Evolutionary conservation across 2,113 vertebrate genomes (phyloP), one percentile per base, ranked within the genome.

Genomic region (Periophthalmus modestus): DNA sequence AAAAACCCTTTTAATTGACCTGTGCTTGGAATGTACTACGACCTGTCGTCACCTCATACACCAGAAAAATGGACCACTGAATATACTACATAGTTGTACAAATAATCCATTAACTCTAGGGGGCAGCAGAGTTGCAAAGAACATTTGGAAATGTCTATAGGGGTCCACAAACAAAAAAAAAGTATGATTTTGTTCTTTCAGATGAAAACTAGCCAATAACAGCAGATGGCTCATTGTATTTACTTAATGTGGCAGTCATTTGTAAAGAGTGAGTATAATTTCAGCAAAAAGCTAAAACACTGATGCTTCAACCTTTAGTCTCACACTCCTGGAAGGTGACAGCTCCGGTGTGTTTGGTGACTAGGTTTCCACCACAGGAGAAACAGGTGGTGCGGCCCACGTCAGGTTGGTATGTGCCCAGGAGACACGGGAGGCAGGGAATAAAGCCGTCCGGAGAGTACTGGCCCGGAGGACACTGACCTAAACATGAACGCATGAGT

Each of bases 281-380:
- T 54, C 15, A 2, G 15, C 50, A 23, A 3, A 34, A 36, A 78
- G 34, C 19, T 12, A 54, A 43, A 48, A 1, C 50, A 18, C 54
- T 24, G 21, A 33, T 63, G 23, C 50, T 88, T 90, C 83, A 99
- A 28, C 97, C 97, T 96, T 94, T 98, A 57, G 96, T 97, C 88
- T 99, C 98, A 67, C 98, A 99, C 87, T 97, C 94, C 89, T 96
- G 97, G 72, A 99, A 99, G 24, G 94, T 89, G 39, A 94, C 87
- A 4, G 96, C 93, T 46, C 93, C 87, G 0, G 65, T 89, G 16
- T 92, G 90, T 78, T 94, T 96, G 43, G 97, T 98, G 18, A 92
- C 89, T 9, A 99, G 93, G 72, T 94, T 93, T 57, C 97, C 97
- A 74, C 97, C 96, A 0, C 98, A 99, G 6, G 89, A 69, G 80